phyloP scores from a whole-genome alignment of 2,113 vertebrate species.

The Aleadryas rufinucha region DNA sequence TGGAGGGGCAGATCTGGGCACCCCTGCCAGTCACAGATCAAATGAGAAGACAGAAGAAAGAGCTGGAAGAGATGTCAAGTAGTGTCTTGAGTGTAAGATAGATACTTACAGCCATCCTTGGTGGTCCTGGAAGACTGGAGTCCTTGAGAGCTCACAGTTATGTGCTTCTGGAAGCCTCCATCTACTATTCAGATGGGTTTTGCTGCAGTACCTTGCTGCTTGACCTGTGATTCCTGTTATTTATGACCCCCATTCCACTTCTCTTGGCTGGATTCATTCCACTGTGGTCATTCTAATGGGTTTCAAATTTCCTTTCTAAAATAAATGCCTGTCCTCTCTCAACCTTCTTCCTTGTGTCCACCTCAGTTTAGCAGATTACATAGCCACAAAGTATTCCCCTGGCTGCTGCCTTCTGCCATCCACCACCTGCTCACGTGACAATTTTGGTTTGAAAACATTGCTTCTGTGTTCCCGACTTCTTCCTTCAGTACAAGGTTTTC shows the following conservation, averaged over 20 bases:
- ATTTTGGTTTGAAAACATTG: neutral
- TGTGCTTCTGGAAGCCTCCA: neutral
- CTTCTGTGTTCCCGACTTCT: neutral
- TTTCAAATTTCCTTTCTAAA: conserved; percentile 33
- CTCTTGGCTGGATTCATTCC: neutral
- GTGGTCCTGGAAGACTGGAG: neutral
- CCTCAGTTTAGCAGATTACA: conserved; percentile 2
- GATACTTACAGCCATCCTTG: neutral
- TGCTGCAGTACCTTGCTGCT: neutral
- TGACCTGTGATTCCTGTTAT: neutral
- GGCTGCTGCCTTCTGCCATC: neutral
- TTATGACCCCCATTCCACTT: neutral
- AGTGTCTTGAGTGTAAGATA: neutral
- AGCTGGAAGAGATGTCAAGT: neutral
- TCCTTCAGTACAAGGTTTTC: neutral
- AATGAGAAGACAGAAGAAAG: neutral
- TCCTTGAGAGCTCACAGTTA: neutral
- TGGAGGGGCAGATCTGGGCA: neutral
- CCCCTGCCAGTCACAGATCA: neutral
- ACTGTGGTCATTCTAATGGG: conserved; percentile 1
- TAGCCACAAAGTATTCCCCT: neutral
- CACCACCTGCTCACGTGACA: neutral
- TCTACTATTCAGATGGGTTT: neutral
- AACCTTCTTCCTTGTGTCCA: neutral
- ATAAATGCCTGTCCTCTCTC: conserved; percentile 6